These are phyloP conservation scores for Plodia interpunctella DNA, from an alignment of 1,140 invertebrate species.

Conservation along the genomic window DNA sequence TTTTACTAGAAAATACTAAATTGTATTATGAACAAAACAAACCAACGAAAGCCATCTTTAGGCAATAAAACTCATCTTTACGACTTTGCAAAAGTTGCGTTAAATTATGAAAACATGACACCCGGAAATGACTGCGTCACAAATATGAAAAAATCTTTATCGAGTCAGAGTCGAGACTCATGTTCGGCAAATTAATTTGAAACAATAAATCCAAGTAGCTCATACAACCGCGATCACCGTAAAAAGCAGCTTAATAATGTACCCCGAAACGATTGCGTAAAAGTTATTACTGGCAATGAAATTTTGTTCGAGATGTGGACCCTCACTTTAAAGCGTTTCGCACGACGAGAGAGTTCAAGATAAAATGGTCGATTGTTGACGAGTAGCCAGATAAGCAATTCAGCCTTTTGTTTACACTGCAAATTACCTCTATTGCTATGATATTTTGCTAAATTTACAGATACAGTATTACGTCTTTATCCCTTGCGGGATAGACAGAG, in stretches of 20 bases:
- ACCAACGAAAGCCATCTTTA: neutral
- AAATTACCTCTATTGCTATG: neutral
- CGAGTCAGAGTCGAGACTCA: no score
- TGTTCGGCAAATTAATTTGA: neutral
- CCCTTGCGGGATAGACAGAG: no score
- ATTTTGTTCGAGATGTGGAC: neutral
- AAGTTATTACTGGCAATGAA: conserved; percentile 10
- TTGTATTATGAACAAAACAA: neutral
- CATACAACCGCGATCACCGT: conserved; percentile 1
- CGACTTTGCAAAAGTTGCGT: neutral
- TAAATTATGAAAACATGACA: neutral
- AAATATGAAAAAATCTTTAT: neutral
- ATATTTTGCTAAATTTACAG: neutral
- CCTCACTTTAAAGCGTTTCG: neutral
- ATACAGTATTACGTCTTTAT: no score
- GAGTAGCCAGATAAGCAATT: neutral
- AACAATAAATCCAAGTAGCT: neutral
- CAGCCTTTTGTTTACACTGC: neutral
- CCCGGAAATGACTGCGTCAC: no score
- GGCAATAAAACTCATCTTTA: neutral
- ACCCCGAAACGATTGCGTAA: neutral
- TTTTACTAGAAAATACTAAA: no score
- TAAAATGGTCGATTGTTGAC: neutral
- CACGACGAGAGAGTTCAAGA: neutral
- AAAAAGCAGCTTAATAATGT: conserved; percentile 7